Percentiles rank a stretch among this genome's conserved stretches.
Conservation (phyloP, 2,113 vertebrate species). For the Passer domesticus region DNA sequence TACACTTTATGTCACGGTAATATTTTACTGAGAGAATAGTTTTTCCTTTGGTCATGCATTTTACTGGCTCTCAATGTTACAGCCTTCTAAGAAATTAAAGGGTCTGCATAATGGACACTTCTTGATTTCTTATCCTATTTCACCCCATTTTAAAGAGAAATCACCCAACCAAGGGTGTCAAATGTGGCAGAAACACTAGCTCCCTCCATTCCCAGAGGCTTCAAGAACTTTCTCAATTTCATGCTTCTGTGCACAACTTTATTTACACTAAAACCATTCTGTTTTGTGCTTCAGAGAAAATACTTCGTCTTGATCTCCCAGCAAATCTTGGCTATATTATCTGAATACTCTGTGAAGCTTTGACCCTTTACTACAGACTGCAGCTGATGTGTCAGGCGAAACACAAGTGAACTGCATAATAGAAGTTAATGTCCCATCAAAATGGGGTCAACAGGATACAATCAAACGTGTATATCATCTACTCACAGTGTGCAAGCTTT, state of each 20-base stretch:
- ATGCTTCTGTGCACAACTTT: slow-evolving; percentile 77
- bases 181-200: slow-evolving; percentile 63
- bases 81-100: slow-evolving; percentile 34
- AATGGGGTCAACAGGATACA: slow-evolving; percentile 65
- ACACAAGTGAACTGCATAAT: slow-evolving; percentile 67
- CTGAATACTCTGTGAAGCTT: slow-evolving; percentile 33
- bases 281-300: slow-evolving; percentile 70
- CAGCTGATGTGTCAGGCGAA: slow-evolving; percentile 52
- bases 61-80: not conserved
- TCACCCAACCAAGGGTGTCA: slow-evolving; percentile 52
- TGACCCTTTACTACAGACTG: slow-evolving; percentile 18
- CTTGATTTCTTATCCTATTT: slow-evolving; percentile 60
- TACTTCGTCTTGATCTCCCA: slow-evolving; percentile 60
- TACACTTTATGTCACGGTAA: not conserved
- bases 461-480: slow-evolving; percentile 37
- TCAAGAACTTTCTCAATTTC: slow-evolving; percentile 80
- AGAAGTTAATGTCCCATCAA: slow-evolving; percentile 67
- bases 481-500: not conserved
- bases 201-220: slow-evolving; percentile 64
- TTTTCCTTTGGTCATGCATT: not conserved
- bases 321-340: slow-evolving; percentile 66
- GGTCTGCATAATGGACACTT: not conserved
- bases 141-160: slow-evolving; percentile 63
- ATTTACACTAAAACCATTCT: slow-evolving; percentile 76
- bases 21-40: not conserved